Evolutionary conservation across 2,113 vertebrate species (phyloP), one percentile per base, ranked within the genome.

Genomic region (Bubo scandiacus): DNA sequence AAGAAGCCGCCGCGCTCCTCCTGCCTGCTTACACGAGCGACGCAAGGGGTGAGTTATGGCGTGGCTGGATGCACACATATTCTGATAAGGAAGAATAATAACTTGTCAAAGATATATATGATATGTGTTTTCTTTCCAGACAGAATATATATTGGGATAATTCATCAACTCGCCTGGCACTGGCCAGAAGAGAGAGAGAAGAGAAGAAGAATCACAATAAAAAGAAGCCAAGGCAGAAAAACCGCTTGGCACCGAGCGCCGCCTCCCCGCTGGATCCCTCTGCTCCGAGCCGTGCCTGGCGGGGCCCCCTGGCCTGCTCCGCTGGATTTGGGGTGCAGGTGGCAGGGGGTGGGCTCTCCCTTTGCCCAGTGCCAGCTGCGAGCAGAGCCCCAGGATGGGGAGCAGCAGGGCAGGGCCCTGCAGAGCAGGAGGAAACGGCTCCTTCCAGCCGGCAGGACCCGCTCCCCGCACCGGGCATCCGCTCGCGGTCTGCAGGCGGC

Each of bases 81-180:
- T 97, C 98, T 97, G 98, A 98, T 98, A 98, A 98, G 97, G 97
- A 97, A 98, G 98, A 98, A 98, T 98, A 98, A 98, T 98, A 98
- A 98, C 98, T 98, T 98, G 98, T 98, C 98, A 98, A 94, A 98
- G 98, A 98, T 98, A 98, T 96, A 96, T 98, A 98, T 98, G 98
- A 98, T 98, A 96, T 97, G 98, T 98, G 98, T 97, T 98, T 98
- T 97, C 97, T 97, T 97, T 94, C 95, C 97, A 97, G 94, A 97
- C 96, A 89, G 97, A 97, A 96, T 97, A 96, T 97, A 97, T 98
- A 97, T 97, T 97, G 98, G 98, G 97, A 97, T 98, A 98, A 98
- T 98, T 98, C 97, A 98, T 98, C 98, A 98, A 96, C 94, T 84
- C 6, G 2, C 96, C 86, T 89, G 96, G 97, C 92, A 90, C 96